Evolutionary conservation across 2,797 vertebrate genomes (phyloP).

Genomic region (Acanthurus lineatus): DNA sequence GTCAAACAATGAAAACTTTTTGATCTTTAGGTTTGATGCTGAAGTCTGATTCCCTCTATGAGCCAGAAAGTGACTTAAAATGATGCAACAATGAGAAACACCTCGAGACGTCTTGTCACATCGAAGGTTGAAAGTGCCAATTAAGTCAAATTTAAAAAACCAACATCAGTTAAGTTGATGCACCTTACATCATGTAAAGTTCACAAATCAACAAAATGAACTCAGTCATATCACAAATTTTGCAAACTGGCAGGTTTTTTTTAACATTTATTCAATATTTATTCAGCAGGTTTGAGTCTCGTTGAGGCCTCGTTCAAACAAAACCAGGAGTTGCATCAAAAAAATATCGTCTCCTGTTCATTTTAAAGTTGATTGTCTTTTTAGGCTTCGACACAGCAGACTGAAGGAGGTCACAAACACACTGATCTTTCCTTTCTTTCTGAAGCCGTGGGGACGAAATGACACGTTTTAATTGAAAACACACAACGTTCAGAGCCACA

Average conservation of each 20-base stretch:
- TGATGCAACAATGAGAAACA: neutral
- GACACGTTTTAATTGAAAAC: neutral
- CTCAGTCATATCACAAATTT: too few species aligned
- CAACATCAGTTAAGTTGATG: neutral
- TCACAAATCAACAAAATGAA: neutral
- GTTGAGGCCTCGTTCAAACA: too few species aligned
- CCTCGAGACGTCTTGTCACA: neutral
- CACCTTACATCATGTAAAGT: neutral
- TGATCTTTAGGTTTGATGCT: constrained; percentile 1
- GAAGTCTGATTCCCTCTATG: neutral
- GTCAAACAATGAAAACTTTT: neutral
- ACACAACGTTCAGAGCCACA: neutral
- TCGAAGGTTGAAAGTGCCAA: neutral
- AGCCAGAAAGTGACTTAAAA: constrained; percentile 5
- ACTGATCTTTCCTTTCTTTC: too few species aligned
- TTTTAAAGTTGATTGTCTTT: too few species aligned
- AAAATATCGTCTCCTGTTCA: too few species aligned
- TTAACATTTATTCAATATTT: too few species aligned
- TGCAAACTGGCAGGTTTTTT: neutral
- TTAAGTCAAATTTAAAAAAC: neutral
- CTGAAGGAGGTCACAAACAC: too few species aligned
- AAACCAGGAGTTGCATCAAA: too few species aligned
- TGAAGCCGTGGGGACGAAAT: too few species aligned
- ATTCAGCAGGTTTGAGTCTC: too few species aligned
- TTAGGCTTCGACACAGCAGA: too few species aligned